Evolutionary conservation across 1,140 invertebrate species (phyloP), one percentile per base, ranked within the genome.

Genomic region (Agraylea sexmaculata): DNA sequence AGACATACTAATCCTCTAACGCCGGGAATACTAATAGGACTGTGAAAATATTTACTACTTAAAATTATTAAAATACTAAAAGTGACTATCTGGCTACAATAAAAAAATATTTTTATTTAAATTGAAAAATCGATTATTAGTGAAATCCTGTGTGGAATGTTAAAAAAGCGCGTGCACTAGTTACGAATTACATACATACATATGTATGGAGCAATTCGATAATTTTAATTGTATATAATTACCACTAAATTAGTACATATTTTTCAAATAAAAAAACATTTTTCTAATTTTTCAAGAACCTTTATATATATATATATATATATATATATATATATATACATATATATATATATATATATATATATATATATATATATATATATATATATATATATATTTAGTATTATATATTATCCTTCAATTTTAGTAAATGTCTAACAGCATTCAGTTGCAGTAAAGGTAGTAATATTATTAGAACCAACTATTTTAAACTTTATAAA

Each of bases 301-400:
- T 20, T 36, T 22, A 13, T 12, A 19, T 38, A 15, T 28, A 28
- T 37, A 16, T n/a, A 25, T 25, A 25, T n/a, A 25, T 25, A 25
- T n/a, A n/a, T 25, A 6, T 25, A 25, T n/a, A 25, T 8, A 8
- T 8, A 8, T 31, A 13, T 7, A 31, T 13, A 13, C 5, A 31
- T 31, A 7, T 6, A 8, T 8, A 34, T 34, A 34, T 34, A 34
- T 34, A 34, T 34, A 34, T 18, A 34, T 34, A 34, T 34, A 34
- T 34, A 34, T 34, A 34, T 34, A 34, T 34, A 20, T 34, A 20
- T 34, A 20, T 34, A 20, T 34, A 20, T 34, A 18, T 34, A 34
- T 34, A 34, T 34, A 20, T 34, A 34, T 34, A 34, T 34, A 34
- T 34, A 16, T 16, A 21, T 37, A 22, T 37, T 22, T 37, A 37